Evolutionary conservation across 2,113 vertebrate genomes (phyloP), one percentile per base, ranked within the genome.

Genomic region (Takifugu bimaculatus): DNA sequence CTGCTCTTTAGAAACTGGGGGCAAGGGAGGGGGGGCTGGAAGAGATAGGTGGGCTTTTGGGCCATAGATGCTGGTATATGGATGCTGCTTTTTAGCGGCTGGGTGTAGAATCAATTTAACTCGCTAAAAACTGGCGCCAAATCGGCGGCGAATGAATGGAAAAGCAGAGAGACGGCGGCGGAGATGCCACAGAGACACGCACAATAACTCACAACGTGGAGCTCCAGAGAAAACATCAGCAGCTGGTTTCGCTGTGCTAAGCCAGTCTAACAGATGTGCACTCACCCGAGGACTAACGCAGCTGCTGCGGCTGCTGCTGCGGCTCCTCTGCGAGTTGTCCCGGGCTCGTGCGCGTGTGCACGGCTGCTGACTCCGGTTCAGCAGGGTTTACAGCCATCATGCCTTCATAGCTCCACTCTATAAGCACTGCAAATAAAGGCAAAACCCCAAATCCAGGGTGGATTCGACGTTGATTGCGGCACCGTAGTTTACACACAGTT

Each of bases 261-360:
- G 78, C 65, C 74, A 68, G 70, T 81, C 70, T 62, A 88, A 84
- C 84, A 89, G 83, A 88, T 85, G 84, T 82, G 78, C 70, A 47
- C 69, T 78, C 78, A 79, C 71, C 69, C 85, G 60, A 80, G 83
- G 75, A 87, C 80, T 85, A 71, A 47, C 69, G 59, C 80, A 84
- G 82, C 81, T 87, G 78, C 77, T 65, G 14, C 73, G 66, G 14
- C 73, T 68, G 70, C 81, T 77, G 60, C 68, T 74, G 72, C 20
- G 20, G 20, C 67, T 71, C n/a, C 57, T 70, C 50, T 75, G 65
- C 72, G 65, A 44, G 48, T 45, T 58, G 26, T 50, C 42, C 32
- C 3, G 2, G 54, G 26, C 55, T 48, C 55, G 52, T 57, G 28
- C 73, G 50, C 57, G 45, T 54, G 29, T 72, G 59, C 60, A 62